phyloP scores from a whole-genome alignment of 2,797 vertebrate genomes.

The Eospalax fontanierii region DNA sequence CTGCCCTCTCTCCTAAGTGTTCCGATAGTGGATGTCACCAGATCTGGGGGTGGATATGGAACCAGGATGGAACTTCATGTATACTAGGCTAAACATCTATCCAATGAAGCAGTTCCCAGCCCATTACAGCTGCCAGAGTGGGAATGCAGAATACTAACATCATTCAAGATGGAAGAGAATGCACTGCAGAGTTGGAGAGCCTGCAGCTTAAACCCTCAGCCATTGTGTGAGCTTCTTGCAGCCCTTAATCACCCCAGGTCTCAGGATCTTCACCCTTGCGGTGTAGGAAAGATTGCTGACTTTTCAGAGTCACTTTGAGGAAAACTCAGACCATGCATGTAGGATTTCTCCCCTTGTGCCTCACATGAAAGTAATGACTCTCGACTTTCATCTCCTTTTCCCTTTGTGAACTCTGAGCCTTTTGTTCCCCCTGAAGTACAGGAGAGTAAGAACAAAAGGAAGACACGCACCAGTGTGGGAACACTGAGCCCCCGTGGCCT shows the following conservation, averaged over 20 bases:
- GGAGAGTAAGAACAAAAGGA: background rate
- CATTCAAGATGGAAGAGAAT: rapidly evolving
- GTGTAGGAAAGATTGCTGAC: background rate
- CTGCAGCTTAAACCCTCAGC: background rate
- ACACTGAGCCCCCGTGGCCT: rapidly evolving
- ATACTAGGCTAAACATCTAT: background rate
- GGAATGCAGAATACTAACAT: background rate
- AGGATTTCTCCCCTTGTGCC: background rate
- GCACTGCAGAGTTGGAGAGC: background rate
- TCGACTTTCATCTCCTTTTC: background rate
- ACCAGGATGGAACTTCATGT: background rate
- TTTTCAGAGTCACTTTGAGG: background rate
- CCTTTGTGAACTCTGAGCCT: background rate
- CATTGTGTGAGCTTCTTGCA: rapidly evolving
- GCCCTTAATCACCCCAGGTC: rapidly evolving
- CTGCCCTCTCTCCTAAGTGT: too few species aligned
- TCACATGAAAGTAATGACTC: background rate
- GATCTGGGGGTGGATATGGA: background rate
- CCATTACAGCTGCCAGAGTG: background rate
- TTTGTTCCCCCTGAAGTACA: background rate
- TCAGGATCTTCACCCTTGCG: too few species aligned
- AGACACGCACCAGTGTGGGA: rapidly evolving
- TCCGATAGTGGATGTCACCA: too few species aligned
- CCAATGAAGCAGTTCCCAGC: too few species aligned
- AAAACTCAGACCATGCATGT: rapidly evolving